Evolutionary conservation across 2,888 invertebrate genomes (phyloP), one percentile per base, ranked within the genome.

Genomic region (Drosophila mayaguana): DNA sequence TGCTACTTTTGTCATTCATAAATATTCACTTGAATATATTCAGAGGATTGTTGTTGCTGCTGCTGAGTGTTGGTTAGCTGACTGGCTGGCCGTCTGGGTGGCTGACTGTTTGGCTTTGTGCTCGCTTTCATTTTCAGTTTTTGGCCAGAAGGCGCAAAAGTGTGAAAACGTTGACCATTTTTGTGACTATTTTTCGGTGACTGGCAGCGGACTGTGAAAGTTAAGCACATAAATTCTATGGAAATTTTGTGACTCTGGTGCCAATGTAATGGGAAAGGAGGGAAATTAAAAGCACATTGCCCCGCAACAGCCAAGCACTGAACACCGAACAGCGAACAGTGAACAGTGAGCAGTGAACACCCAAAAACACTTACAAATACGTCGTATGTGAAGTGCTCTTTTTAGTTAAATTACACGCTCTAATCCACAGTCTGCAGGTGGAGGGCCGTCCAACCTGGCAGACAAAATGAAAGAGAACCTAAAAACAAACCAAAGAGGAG

Each of bases 21-120:
- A 91, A 91, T 91, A 91, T 91, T 91, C 90, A 85, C 86, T 85
- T 78, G 89, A 87, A 85, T 85, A 80, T 85, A 79, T 89, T 73
- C 66, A 16, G 80, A 55, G 50, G 38, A 56, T 40, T 50, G 55
- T 34, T 56, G 28, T 48, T 14, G 48, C 22, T 20, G 43, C 6
- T 48, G 48, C 18, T 28, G 32, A 18, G 2, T 32, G 62, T 54
- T 68, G 57, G 11, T 62, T 56, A 32, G 34, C 22, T 45, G 38
- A 4, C 36, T 53, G 6, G 36, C 14, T 32, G 34, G 20, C 0
- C 45, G 22, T 22, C 18, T 40, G 18, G 20, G 0, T 43, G 20
- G 42, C 28, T 68, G 62, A 46, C 38, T 45, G 51, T 28, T 20
- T 53, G 51, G 43, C 50, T 66, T 32, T 43, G 45, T 70, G 61